These are phyloP conservation scores for Kryphioiulus occultus DNA, from an alignment of 2,888 invertebrate species.

Conservation along the genomic window DNA sequence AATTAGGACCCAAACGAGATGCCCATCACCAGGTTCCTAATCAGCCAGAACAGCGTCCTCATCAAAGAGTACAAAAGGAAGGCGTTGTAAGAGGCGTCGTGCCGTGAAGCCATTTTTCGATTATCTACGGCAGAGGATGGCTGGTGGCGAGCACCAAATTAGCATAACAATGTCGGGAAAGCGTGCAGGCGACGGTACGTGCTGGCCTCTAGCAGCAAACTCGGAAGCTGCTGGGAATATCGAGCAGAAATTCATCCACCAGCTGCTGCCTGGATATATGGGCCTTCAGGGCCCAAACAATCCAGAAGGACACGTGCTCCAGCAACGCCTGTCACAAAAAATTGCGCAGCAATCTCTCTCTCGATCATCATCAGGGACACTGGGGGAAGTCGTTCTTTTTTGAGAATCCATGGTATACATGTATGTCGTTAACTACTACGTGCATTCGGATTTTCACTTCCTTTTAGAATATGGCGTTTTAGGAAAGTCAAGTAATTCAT, in stretches of 20 bases:
- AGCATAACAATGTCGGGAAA: not conserved
- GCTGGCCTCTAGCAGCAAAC: constrained; percentile 15
- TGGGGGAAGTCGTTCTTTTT: too few relatives aligned
- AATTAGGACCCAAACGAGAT: not conserved
- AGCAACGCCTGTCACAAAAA: too few relatives aligned
- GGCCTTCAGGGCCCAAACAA: not conserved
- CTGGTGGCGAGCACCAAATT: not conserved
- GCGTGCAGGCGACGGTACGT: not conserved
- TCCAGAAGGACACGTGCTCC: not conserved
- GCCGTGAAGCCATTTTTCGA: not conserved
- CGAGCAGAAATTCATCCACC: not conserved
- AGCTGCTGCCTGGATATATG: not conserved
- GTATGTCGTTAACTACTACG: too few relatives aligned
- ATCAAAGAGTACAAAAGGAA: not conserved
- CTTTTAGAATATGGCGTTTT: too few relatives aligned
- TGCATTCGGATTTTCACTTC: too few relatives aligned
- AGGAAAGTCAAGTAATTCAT: too few relatives aligned
- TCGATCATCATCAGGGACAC: too few relatives aligned
- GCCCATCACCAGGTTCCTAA: not conserved
- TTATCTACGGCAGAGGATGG: not conserved
- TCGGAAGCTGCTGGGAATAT: not conserved
- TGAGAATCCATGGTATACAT: too few relatives aligned
- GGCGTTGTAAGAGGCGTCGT: not conserved
- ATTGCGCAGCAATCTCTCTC: too few relatives aligned
- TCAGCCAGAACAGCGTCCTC: not conserved